These are phyloP conservation scores for Tragopan temminckii DNA, from an alignment of 2,797 vertebrate genomes.

Conservation along the genomic window DNA sequence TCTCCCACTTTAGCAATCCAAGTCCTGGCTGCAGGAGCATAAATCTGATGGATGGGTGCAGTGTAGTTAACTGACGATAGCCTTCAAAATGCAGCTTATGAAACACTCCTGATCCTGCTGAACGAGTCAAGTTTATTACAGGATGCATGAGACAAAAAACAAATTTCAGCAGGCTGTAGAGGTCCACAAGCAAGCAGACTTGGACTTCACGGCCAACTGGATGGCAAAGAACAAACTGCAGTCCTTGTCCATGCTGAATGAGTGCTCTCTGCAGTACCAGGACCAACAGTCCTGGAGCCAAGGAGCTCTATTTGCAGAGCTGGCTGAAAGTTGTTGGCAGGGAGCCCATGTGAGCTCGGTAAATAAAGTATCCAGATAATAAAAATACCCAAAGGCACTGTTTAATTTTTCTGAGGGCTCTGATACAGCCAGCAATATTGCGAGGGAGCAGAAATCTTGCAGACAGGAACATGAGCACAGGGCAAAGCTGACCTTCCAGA, in stretches of 20 bases:
- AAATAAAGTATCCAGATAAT: constrained; percentile 74
- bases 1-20: not conserved
- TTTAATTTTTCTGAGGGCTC: constrained; percentile 44
- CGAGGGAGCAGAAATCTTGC: not conserved
- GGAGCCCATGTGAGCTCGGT: constrained; percentile 48
- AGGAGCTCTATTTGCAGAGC: constrained; percentile 73
- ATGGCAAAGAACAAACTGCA: constrained; percentile 56
- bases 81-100: not conserved
- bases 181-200: constrained; percentile 9
- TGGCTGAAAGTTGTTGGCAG: constrained; percentile 65
- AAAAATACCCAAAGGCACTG: constrained; percentile 70
- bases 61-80: not conserved
- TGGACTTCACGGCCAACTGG: constrained; percentile 24
- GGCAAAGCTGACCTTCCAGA: not conserved
- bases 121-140: not conserved
- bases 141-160: not conserved
- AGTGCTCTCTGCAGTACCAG: constrained; percentile 70
- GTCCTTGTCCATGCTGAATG: constrained; percentile 53
- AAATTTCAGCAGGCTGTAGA: constrained; percentile 19
- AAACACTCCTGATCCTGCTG: constrained; percentile 1
- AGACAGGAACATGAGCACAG: not conserved
- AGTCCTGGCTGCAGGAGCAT: not conserved
- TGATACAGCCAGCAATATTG: constrained; percentile 26
- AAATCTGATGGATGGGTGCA: not conserved
- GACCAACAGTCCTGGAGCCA: constrained; percentile 73